Evolutionary conservation across 2,888 invertebrate genomes (phyloP), one percentile per base, ranked within the genome.

Genomic region (Nesidiocoris tenuis): DNA sequence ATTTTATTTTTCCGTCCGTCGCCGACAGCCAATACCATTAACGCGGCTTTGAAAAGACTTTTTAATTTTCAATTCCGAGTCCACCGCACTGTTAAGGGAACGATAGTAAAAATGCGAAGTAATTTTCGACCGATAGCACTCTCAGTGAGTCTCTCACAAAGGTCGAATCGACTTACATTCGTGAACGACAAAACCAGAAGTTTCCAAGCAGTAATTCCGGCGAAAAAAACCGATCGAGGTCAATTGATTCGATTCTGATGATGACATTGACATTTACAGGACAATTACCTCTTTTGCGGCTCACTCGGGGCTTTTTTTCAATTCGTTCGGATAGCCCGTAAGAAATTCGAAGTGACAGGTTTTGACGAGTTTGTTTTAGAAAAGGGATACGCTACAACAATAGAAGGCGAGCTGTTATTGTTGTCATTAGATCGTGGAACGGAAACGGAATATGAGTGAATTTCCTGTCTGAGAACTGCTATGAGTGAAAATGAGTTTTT

Each of bases 381-480:
- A 57, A 19, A 57, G 70, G 57, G 56, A 70, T 59, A 70, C 70
- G 39, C 39, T 12, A 12, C 12, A 39, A 59, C 70, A 59, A 70
- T 59, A 59, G 59, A n/a, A 18, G 61, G 59, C 59, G n/a, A n/a
- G 59, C 54, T 70, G 70, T 61, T 61, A 54, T 59, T 54, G 59
- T 55, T 70, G 70, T 70, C 70, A 70, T 70, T 70, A 70, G 24
- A n/a, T 23, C 25, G 70, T 70, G 70, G 57, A 70, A 57, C 57
- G 70, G 70, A 70, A 70, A 70, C 59, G 24, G 55, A 70, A 70
- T 70, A 57, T 70, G 57, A 70, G 59, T 70, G 23, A 23, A 57
- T 70, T 70, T 70, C 70, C 70, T 70, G 70, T 70, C 18, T 3
- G n/a, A n/a, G n/a, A n/a, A n/a, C n/a, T n/a, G n/a, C n/a, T n/a